A percentile compares a stretch with the other conserved stretches of the same genome.
These are phyloP conservation scores for Lasioglossum malachurum DNA, from an alignment of 2,888 invertebrate genomes.

Conservation along the genomic window DNA sequence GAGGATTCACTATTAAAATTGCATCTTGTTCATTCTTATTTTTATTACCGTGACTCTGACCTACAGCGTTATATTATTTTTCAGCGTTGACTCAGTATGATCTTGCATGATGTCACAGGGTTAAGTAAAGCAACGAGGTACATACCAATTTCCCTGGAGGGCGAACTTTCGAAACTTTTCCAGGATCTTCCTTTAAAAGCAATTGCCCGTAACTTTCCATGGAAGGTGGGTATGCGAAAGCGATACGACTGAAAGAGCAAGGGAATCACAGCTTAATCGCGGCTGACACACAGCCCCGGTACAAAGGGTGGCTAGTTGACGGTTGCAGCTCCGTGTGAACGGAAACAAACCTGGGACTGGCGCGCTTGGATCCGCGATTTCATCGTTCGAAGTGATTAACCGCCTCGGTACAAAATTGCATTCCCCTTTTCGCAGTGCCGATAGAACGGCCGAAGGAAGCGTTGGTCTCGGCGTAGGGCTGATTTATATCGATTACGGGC, in stretches of 20 bases:
- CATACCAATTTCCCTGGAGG: background rate
- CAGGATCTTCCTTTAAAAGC: background rate
- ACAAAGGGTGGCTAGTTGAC: conserved; percentile 46
- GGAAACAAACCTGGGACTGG: conserved; percentile 48
- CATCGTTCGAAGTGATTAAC: conserved; percentile 57
- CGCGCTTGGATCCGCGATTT: conserved; percentile 42
- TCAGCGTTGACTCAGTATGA: no score
- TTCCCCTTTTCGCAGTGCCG: conserved; percentile 4
- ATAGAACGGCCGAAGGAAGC: background rate
- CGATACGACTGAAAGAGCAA: background rate
- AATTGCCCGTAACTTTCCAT: background rate
- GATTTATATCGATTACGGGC: conserved; percentile 9
- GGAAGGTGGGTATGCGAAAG: background rate
- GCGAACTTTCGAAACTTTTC: background rate
- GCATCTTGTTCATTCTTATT: no score
- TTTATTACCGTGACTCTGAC: no score
- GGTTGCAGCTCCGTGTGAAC: conserved; percentile 58
- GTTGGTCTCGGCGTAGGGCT: background rate
- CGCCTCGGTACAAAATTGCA: conserved; percentile 26
- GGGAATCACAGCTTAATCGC: conserved; percentile 61
- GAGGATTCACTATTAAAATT: background rate
- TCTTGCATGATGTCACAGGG: no score
- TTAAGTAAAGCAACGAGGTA: background rate
- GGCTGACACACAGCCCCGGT: conserved; percentile 52
- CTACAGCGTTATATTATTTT: no score